Evolutionary conservation across 2,888 invertebrate species (phyloP), one percentile per base, ranked within the genome.

Genomic region (Arenicola marina): DNA sequence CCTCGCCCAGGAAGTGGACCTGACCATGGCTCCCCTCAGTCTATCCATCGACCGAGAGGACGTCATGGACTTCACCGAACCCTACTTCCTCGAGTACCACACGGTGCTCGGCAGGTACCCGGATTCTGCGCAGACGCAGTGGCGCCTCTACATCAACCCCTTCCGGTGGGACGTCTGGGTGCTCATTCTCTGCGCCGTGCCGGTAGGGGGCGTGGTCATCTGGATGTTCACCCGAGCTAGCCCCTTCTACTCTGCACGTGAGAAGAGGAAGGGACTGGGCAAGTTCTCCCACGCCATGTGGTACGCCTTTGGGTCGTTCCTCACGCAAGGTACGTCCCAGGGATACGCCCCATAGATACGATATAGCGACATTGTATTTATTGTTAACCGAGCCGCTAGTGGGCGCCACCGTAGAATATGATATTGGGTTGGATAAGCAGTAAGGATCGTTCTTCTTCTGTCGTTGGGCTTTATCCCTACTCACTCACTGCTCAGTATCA

Each of bases 51-150:
- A 32, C 18, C 43, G 66, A 28, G 46, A 33, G 24, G 26, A 48
- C 21, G 57, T 59, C 21, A 57, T 66, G n/a, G 66, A 66, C 53
- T 66, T 65, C 46, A 24, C 45, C 11, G 44, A 33, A 28, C 53
- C 48, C 1, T 66, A 46, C 51, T 61, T 43, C 34, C 11, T 32
- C 2, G 63, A 60, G 15, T 57, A 51, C 29, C 18, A 43, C 21
- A 34, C 44, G 4, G 38, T 61, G 4, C 43, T 66, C 4, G 32
- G 60, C 24, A n/a, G 44, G 15, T 32, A 53, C 26, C 63, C 61
- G 33, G 60, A 61, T 24, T 24, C 26, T 1, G 26, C 31, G 7
- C 33, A 51, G 18, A 44, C 24, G 4, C 38, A 55, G n/a, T 62
- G 56, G 56, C 29, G 33, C 26, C 31, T 64, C 21, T 21, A 54